Evolutionary conservation across 2,113 vertebrate species (phyloP), one percentile per base, ranked within the genome.

Genomic region (Pangasianodon hypophthalmus): DNA sequence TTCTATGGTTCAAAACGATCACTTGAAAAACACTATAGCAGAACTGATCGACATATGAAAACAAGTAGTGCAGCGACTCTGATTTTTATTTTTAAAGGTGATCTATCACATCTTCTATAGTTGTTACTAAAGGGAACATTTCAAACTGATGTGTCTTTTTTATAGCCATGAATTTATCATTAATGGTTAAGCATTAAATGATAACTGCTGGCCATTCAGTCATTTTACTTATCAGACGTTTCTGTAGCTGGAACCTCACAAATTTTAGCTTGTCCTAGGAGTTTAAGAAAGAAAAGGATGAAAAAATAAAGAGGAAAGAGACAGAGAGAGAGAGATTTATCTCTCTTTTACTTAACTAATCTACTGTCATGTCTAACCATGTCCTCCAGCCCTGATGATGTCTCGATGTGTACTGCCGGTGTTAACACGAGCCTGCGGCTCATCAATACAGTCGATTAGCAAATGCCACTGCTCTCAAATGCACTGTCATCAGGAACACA

Each of bases 361-460:
- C 82, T 84, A 60, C 82, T 60, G 82, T 84, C 82, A 84, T 86
- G 64, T 86, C 50, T 92, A 88, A 81, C 75, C 91, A 84, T 88
- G 37, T 91, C 84, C 60, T 64, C 88, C 90, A 83, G 62, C 41
- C 77, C n/a, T 84, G 82, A 64, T 18, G 82, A 41, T 50, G 37
- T 69, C 21, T 87, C 54, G 64, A 52, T 67, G 46, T 77, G 96
- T 95, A 93, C 95, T 95, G 95, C 96, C 96, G 95, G 95, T 94
- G 94, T 94, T 95, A 95, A 94, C 96, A 93, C 90, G 73, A 92
- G 94, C 93, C 94, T 94, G 93, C 92, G 85, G 94, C 94, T 92
- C 95, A 97, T 97, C 96, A 96, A 96, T 97, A 91, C 85, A 81
- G 88, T 94, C 87, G 84, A 93, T 93, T 44, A 79, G 24, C 71